Percentiles rank a stretch among this genome's conserved stretches.
Evolutionary conservation across 2,888 invertebrate species (phyloP).

Genomic region (Miltochrista miniata): DNA sequence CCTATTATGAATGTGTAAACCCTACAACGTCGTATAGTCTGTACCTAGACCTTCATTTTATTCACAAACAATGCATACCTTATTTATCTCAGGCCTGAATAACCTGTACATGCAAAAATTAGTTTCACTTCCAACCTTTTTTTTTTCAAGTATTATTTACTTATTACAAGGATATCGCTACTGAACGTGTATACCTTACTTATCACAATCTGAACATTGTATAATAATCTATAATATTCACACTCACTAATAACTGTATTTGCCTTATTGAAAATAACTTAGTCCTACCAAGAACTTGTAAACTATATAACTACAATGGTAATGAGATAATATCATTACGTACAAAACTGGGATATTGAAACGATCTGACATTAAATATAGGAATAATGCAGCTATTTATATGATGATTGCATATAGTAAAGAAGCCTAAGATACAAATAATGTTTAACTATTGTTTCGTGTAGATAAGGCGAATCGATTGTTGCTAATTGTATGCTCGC

Average conservation of each 20-base stretch:
- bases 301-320: slow-evolving; percentile 10
- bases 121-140: too few species aligned
- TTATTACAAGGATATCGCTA: too few species aligned
- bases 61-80: too few species aligned
- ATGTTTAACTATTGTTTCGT: slow-evolving; percentile 27
- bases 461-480: background rate
- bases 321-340: slow-evolving; percentile 23
- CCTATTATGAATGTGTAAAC: too few species aligned
- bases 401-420: slow-evolving; percentile 68
- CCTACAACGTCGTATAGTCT: too few species aligned
- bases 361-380: slow-evolving; percentile 44
- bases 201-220: too few species aligned
- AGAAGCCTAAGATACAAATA: slow-evolving; percentile 61
- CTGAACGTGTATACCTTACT: too few species aligned
- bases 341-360: slow-evolving; percentile 41
- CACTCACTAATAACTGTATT: background rate
- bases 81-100: too few species aligned
- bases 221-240: too few species aligned
- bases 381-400: slow-evolving; percentile 55
- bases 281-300: slow-evolving; percentile 10
- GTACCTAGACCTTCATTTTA: too few species aligned
- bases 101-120: too few species aligned
- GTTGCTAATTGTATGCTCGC: background rate
- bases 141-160: too few species aligned
- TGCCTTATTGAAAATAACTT: background rate